Conservation (phyloP, 2,888 invertebrate species). For the Troides oblongomaculatus region DNA sequence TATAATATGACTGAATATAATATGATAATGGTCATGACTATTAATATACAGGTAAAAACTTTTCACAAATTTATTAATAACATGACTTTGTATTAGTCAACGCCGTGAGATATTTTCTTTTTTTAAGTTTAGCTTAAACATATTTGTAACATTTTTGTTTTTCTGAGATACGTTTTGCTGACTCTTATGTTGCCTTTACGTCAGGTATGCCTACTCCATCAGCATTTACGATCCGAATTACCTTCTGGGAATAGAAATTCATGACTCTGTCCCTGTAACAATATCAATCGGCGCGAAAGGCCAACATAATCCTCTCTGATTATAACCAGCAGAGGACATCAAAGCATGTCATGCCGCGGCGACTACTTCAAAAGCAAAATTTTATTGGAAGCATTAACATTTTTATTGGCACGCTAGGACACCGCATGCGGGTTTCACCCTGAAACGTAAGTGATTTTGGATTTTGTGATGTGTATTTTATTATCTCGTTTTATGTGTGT, state of each 20-base stretch:
- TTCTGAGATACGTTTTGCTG: not conserved
- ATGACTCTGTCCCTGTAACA: conserved; percentile 15
- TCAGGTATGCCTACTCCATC: conserved; percentile 2
- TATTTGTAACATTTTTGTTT: not conserved
- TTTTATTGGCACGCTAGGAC: conserved; percentile 78
- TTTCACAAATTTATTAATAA: too few species aligned
- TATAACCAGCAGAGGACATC: conserved; percentile 62
- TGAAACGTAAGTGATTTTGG: conserved; percentile 80
- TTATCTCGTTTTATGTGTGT: conserved; percentile 76
- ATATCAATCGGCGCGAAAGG: conserved; percentile 41
- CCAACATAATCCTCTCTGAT: conserved; percentile 61
- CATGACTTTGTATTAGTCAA: too few species aligned
- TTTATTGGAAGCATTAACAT: conserved; percentile 77
- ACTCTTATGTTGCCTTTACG: not conserved
- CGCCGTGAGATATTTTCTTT: too few species aligned
- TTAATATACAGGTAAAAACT: too few species aligned
- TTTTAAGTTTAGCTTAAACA: not conserved
- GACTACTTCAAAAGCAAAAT: conserved; percentile 75
- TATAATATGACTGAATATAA: too few species aligned
- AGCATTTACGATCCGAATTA: conserved; percentile 18
- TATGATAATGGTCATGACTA: too few species aligned
- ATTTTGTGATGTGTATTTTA: conserved; percentile 80
- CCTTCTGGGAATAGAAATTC: conserved; percentile 20
- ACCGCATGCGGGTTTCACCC: conserved; percentile 64
- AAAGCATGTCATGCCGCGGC: conserved; percentile 57